These are phyloP conservation scores for Myotis planiceps DNA, from an alignment of 2,797 vertebrate species.

Conservation along the genomic window DNA sequence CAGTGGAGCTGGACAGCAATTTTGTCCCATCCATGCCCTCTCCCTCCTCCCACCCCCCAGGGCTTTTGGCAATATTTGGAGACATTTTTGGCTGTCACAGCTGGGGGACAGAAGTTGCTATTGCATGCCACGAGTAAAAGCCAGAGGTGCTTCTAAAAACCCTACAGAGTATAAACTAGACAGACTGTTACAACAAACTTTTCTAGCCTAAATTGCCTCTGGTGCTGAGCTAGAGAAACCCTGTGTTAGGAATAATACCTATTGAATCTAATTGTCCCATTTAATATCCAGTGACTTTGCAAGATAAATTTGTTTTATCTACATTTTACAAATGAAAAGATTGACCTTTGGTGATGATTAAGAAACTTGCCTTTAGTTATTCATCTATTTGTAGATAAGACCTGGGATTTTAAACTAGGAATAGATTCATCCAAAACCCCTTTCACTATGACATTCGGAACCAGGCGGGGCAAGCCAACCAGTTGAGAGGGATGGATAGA, in stretches of 20 bases:
- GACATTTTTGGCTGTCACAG: background rate
- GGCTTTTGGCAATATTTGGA: background rate
- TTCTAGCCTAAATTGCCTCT: background rate
- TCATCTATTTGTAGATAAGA: background rate
- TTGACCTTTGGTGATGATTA: background rate
- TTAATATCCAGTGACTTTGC: background rate
- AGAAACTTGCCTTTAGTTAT: background rate
- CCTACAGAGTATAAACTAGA: background rate
- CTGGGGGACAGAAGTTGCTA: background rate
- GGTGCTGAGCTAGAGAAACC: background rate
- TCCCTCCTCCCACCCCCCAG: no score
- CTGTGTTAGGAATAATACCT: background rate
- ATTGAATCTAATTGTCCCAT: background rate
- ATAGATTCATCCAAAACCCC: background rate
- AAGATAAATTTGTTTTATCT: background rate
- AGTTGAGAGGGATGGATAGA: background rate
- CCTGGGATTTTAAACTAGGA: background rate
- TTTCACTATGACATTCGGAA: background rate
- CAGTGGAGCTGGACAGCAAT: background rate
- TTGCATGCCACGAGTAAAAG: background rate
- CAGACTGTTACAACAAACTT: background rate
- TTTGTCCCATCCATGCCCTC: background rate
- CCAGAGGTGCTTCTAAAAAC: background rate
- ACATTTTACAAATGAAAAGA: background rate
- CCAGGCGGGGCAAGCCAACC: background rate